Base-by-base conservation (phyloP, 2,797 vertebrate genomes). In the Monodelphis domestica region DNA sequence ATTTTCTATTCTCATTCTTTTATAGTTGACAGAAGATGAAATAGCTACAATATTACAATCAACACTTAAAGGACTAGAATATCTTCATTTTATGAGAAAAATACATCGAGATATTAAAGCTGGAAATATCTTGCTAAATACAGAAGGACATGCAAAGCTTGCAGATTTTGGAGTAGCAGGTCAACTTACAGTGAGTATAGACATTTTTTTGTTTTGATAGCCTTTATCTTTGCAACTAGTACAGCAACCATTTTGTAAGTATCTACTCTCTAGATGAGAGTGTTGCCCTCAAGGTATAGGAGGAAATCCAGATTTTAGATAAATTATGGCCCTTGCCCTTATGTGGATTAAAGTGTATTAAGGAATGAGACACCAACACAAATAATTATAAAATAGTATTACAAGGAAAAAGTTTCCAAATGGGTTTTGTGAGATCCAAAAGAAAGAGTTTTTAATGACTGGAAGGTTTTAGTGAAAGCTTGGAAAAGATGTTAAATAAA, bases 31-130 rank as follows among this genome's bases (percentile, higher is more conserved):
- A 53, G 99, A 99, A 97, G 99, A 99, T 89, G 99, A 99, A 98
- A 99, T 99, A 17, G 98, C 99, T 93, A 98, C 99, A 89, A 99
- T 99, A 97, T 93, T 99, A 87, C 99, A 99, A 1, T 99, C 99
- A 0, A 99, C 99, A 0, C 98, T 99, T 96, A 99, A 99, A 91
- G 99, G 99, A 92, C 97, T 99, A 0, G 99, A 99, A 97, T 99
- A 99, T 97, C 98, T 99, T 95, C 99, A 99, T 98, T 99, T 99
- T 97, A 99, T 99, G 99, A 99, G 99, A 97, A 99, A 99, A 98
- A 99, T 99, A 98, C 99, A 99, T 98, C 98, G 99, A 96, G 99
- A 99, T 98, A 99, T 99, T 97, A 99, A 99, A 96, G 99, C 99
- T 15, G 99, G 99, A 84, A 99, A 99, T 98, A 99, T 99, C 98